Evolutionary conservation across 2,113 vertebrate species (phyloP).

Genomic region (Ptilonorhynchus violaceus): DNA sequence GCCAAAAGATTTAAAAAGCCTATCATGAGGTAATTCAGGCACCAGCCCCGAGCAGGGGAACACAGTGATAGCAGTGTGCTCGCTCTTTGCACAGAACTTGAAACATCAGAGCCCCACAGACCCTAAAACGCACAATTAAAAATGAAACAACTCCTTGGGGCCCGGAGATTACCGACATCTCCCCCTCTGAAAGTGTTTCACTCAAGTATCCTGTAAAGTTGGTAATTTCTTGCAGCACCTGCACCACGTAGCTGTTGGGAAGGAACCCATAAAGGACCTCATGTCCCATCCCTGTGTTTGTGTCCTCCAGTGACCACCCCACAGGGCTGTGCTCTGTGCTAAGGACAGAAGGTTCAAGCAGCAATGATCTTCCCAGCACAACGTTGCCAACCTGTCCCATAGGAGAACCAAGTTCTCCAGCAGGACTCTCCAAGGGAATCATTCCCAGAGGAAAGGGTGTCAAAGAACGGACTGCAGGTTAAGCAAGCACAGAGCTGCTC

Average conservation of each 20-base stretch:
- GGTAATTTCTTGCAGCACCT: constrained; percentile 28
- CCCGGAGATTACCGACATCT: neutral
- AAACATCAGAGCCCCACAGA: constrained; percentile 45
- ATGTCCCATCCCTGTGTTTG: neutral
- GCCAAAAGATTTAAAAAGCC: constrained; percentile 50
- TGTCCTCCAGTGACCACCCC: neutral
- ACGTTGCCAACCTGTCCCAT: accelerated
- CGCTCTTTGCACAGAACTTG: constrained; percentile 31
- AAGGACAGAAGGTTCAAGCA: neutral
- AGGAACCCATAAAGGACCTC: neutral
- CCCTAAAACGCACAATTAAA: constrained; percentile 46
- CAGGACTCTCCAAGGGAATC: neutral
- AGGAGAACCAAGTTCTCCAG: neutral
- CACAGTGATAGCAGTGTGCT: constrained; percentile 67
- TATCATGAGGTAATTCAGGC: constrained; percentile 68
- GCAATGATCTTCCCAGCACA: too few species aligned
- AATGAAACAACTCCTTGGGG: constrained; percentile 33
- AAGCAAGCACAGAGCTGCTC: neutral
- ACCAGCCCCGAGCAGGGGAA: neutral
- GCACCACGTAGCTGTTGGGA: neutral
- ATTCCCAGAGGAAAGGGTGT: neutral
- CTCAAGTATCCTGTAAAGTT: constrained; percentile 17
- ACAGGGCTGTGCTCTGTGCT: neutral
- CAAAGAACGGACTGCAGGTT: neutral
- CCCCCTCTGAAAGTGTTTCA: constrained; percentile 7